Evolutionary conservation across 2,113 vertebrate species (phyloP).

Genomic region (Taurulus bubalis): DNA sequence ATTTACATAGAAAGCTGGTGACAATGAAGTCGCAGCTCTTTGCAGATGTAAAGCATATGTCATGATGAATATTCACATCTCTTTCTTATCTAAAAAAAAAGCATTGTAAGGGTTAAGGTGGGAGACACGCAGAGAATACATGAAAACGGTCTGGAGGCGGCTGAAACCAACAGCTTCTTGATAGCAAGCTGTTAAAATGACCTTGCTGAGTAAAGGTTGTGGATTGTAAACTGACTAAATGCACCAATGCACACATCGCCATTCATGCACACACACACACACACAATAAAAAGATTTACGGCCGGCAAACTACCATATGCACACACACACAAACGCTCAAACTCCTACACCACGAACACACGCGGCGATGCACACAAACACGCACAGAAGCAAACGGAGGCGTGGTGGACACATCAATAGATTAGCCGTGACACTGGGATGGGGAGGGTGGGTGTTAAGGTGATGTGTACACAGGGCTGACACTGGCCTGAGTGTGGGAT

Average conservation of each 20-base stretch:
- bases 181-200: constrained; percentile 61
- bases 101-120: constrained; percentile 9
- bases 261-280: constrained; percentile 13
- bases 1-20: constrained; percentile 18
- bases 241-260: constrained; percentile 2
- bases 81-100: constrained; percentile 27
- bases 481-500: constrained; percentile 74
- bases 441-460: constrained; percentile 61
- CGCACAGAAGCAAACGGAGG: constrained; percentile 44
- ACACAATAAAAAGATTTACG: constrained; percentile 24
- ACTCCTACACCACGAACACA: constrained; percentile 2
- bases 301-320: constrained; percentile 28
- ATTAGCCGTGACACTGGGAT: constrained; percentile 71
- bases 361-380: neutral
- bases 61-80: constrained; percentile 40
- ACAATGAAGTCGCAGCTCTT: constrained; percentile 20
- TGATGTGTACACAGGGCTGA: constrained; percentile 75
- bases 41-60: constrained; percentile 37
- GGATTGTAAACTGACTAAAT: constrained; percentile 49
- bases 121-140: neutral
- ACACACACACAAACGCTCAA: constrained; percentile 10
- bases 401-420: constrained; percentile 64
- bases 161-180: constrained; percentile 42
- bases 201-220: constrained; percentile 63
- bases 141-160: constrained; percentile 19